These are phyloP conservation scores for Prietella phreatophila DNA, from an alignment of 2,113 vertebrate genomes.

Conservation along the genomic window DNA sequence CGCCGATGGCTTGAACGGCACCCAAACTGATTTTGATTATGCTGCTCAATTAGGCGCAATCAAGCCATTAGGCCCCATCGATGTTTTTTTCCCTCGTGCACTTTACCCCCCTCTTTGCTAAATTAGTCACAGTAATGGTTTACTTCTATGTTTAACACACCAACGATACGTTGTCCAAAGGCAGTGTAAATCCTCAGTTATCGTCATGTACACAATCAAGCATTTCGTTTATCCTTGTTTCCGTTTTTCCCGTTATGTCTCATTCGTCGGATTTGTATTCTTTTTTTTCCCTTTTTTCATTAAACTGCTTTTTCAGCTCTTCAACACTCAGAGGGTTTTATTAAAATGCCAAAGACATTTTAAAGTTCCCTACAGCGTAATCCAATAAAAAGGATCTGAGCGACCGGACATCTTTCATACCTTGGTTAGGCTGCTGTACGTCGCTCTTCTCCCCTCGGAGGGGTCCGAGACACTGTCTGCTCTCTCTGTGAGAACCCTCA, in stretches of 20 bases:
- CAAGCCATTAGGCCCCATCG: constrained; percentile 34
- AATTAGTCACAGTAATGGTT: constrained; percentile 31
- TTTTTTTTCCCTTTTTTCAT: not conserved
- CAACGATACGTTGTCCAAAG: not conserved
- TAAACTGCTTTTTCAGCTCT: constrained; percentile 12
- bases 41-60: constrained; percentile 36
- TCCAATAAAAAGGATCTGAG: constrained; percentile 52
- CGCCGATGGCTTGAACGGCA: not conserved
- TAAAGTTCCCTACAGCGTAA: constrained; percentile 49
- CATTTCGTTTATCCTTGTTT: not conserved
- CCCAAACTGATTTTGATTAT: constrained; percentile 44
- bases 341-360: constrained; percentile 54
- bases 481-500: constrained; percentile 4
- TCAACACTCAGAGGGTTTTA: constrained; percentile 36
- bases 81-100: not conserved
- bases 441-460: constrained; percentile 1
- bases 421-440: constrained; percentile 39
- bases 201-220: not conserved
- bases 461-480: constrained; percentile 20
- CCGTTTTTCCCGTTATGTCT: not conserved
- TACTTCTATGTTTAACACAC: constrained; percentile 35
- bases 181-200: not conserved
- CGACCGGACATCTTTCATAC: constrained; percentile 53
- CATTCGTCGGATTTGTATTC: not conserved
- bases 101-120: not conserved